Percentiles rank a stretch among this genome's conserved stretches.
Conservation (phyloP, 2,113 vertebrate genomes). For the Tychaedon coryphoeus region DNA sequence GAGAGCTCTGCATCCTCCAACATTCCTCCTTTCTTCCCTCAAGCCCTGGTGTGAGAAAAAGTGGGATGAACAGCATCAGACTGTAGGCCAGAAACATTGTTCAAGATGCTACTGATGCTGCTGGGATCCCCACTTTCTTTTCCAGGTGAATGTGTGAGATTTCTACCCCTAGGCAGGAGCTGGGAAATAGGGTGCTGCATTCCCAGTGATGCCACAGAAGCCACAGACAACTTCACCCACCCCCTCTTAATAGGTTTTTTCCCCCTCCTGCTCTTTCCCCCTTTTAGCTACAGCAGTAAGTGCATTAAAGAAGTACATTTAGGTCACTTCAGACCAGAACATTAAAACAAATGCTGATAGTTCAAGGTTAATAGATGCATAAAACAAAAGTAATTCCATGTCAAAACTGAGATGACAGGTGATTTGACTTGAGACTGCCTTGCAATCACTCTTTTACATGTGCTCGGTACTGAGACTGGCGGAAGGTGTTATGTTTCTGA, state of each 20-base stretch:
- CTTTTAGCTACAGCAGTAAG: slow-evolving; percentile 31
- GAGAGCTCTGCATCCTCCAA: background rate
- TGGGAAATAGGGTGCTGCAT: background rate
- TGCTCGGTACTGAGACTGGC: slow-evolving; percentile 71
- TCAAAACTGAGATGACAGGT: slow-evolving; percentile 82
- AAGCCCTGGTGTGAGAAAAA: background rate
- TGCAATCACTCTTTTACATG: slow-evolving; percentile 80
- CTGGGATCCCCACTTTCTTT: background rate
- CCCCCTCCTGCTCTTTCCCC: background rate
- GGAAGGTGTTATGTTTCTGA: slow-evolving; percentile 78
- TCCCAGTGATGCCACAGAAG: background rate
- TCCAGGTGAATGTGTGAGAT: background rate
- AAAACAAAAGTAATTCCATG: slow-evolving; percentile 84
- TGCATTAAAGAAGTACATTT: slow-evolving; percentile 75
- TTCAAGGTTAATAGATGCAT: slow-evolving; percentile 88
- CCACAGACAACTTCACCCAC: background rate
- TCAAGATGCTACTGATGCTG: accelerated
- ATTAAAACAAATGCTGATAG: slow-evolving; percentile 85
- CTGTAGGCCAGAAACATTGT: accelerated
- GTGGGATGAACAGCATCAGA: accelerated
- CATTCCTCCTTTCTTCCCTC: background rate
- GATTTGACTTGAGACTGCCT: slow-evolving; percentile 82
- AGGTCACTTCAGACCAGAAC: slow-evolving; percentile 77
- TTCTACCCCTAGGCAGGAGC: accelerated
- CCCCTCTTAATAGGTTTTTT: background rate